These are phyloP conservation scores for Phainopepla nitens DNA, from an alignment of 2,113 vertebrate species.

Conservation along the genomic window DNA sequence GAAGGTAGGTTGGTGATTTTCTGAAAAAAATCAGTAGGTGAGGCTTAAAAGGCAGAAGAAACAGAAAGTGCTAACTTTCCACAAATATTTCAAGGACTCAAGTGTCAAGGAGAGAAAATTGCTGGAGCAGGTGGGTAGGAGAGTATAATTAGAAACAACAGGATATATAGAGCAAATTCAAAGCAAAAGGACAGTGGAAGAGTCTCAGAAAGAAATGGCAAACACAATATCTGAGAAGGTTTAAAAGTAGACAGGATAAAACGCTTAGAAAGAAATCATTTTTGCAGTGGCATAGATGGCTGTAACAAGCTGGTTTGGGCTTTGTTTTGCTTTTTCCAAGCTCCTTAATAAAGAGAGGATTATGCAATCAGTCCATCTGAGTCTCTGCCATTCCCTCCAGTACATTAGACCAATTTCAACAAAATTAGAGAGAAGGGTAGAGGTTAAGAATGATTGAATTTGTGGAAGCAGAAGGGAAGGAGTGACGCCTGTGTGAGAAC, in stretches of 20 bases:
- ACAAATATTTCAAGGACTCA: not conserved
- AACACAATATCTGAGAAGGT: not conserved
- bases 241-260: not conserved
- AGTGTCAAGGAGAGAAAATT: not conserved
- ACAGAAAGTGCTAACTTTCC: not conserved
- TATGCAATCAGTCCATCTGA: not conserved
- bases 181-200: not conserved
- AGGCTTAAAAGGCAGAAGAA: slow-evolving; percentile 1
- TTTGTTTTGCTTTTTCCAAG: not conserved
- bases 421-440: not conserved
- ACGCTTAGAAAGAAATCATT: not conserved
- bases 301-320: not conserved
- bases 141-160: slow-evolving; percentile 25
- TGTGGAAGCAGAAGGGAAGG: not conserved
- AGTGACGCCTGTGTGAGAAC: not conserved
- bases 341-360: not conserved
- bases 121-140: not conserved
- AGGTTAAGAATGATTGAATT: not conserved
- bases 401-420: not conserved
- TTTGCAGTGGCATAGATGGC: not conserved
- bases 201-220: not conserved
- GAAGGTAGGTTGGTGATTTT: not conserved
- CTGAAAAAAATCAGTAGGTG: not conserved
- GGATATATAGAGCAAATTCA: not conserved
- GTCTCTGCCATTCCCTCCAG: not conserved